Percentiles rank a stretch among this genome's conserved stretches.
These are phyloP conservation scores for Neodon shergylaensis DNA, from an alignment of 2,113 vertebrate species.

Conservation along the genomic window DNA sequence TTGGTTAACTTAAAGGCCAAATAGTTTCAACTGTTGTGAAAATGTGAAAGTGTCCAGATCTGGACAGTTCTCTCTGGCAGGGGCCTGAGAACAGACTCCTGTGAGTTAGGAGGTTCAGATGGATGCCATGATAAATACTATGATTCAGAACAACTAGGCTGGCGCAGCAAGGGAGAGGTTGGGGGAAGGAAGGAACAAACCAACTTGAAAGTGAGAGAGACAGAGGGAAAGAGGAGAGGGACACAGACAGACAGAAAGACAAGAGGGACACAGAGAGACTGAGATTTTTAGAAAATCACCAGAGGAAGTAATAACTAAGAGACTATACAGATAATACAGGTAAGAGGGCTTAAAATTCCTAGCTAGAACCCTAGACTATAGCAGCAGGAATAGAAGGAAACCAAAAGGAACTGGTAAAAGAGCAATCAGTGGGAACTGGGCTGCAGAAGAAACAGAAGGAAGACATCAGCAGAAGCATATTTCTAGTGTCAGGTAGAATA, in stretches of 20 bases:
- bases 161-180: not conserved
- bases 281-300: not conserved
- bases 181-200: no score
- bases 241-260: no score
- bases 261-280: not conserved
- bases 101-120: not conserved
- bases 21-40: slow-evolving; percentile 6
- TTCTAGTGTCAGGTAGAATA: not conserved
- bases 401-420: not conserved
- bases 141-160: not conserved
- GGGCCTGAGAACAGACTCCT: not conserved
- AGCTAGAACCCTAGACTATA: not conserved
- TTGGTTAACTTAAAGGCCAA: not conserved
- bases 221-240: no score
- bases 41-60: not conserved
- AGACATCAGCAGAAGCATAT: not conserved
- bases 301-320: not conserved
- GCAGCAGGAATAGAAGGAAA: not conserved
- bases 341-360: not conserved
- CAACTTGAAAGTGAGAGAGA: not conserved
- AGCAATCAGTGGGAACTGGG: not conserved
- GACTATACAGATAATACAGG: not conserved
- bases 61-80: not conserved
- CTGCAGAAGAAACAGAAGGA: slow-evolving; percentile 10
- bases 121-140: not conserved